phyloP scores from a whole-genome alignment of 2,113 vertebrate species.

The Deroptyus accipitrinus region DNA sequence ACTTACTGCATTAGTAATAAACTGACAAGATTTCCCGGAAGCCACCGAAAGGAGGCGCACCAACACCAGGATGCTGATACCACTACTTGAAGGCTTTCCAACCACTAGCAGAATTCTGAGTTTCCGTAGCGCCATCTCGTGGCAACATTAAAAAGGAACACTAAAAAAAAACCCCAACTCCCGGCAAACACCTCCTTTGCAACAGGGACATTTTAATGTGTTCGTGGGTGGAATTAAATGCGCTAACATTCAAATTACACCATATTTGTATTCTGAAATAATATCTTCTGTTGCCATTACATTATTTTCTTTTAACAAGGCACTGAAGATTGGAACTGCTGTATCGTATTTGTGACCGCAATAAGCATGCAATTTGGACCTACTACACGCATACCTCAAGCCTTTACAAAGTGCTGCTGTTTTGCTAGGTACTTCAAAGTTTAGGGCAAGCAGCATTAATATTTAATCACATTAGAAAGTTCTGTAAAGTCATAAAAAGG shows the following conservation, averaged over 20 bases:
- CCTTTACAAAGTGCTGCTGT: fast-evolving
- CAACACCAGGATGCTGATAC: neutral
- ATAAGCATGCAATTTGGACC: neutral
- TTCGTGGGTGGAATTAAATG: neutral
- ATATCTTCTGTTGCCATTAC: neutral
- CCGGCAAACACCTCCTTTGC: neutral
- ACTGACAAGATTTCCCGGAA: neutral
- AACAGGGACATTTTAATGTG: neutral
- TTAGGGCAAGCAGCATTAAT: neutral
- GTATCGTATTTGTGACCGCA: neutral
- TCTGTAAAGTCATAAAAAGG: neutral
- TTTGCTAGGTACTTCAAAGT: neutral
- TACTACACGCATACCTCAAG: neutral
- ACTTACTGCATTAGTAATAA: neutral
- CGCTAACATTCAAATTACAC: neutral
- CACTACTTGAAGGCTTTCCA: neutral
- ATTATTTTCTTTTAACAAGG: neutral
- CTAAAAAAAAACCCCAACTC: no score
- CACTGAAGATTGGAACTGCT: neutral
- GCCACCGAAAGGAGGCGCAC: neutral
- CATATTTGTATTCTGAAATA: neutral
- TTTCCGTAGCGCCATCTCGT: neutral
- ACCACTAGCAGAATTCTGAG: neutral
- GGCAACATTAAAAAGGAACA: neutral
- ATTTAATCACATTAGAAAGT: neutral